phyloP scores from a whole-genome alignment of 2,797 vertebrate genomes.

The Steatocranus sp. region DNA sequence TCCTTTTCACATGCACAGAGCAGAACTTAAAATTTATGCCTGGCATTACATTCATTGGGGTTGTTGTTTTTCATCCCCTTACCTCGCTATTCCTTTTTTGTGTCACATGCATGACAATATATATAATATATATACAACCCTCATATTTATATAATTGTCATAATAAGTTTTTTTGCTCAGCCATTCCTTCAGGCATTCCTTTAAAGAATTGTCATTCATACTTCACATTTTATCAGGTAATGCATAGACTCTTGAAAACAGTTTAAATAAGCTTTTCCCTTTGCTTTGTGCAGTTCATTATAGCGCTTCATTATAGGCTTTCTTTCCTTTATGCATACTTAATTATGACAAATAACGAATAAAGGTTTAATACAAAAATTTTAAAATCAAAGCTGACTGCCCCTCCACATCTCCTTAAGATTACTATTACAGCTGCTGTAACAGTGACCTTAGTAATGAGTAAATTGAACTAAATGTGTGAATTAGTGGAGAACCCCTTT shows the following conservation, averaged over 20 bases:
- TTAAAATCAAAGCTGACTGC: background rate
- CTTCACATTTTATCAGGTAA: background rate
- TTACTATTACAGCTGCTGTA: background rate
- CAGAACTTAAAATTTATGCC: conserved; percentile 21
- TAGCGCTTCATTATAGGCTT: background rate
- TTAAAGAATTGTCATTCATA: background rate
- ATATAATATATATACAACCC: background rate
- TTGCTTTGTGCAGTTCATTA: background rate
- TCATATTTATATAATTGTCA: background rate
- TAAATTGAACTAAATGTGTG: background rate
- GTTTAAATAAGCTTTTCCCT: background rate
- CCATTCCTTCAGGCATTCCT: background rate
- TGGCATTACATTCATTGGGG: background rate
- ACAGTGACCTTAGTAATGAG: background rate
- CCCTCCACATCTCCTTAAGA: background rate
- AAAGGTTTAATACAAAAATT: background rate
- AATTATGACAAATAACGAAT: background rate
- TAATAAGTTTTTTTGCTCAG: background rate
- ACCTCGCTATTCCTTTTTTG: background rate
- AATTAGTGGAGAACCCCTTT: background rate
- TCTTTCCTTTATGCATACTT: background rate
- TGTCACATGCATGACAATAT: background rate
- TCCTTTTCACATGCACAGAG: conserved; percentile 37
- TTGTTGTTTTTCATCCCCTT: background rate
- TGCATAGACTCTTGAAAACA: background rate